phyloP scores from a whole-genome alignment of 64 coral and sea anemone species.

The Catalaphyllia jardinei region DNA sequence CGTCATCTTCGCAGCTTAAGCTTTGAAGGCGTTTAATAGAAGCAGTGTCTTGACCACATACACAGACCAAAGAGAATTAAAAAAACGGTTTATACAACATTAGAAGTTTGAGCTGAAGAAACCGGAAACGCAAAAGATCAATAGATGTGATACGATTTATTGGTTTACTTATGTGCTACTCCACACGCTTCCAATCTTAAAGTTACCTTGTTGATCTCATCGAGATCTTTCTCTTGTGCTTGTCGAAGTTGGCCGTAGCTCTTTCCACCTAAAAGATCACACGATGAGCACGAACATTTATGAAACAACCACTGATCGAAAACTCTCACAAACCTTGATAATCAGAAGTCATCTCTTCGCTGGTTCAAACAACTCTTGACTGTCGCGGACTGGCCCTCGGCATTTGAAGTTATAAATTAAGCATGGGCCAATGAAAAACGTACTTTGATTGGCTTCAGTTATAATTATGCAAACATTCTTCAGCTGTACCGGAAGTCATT shows the following conservation, averaged over 20 bases:
- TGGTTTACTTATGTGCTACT: not conserved
- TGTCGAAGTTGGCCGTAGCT: constrained; percentile 63
- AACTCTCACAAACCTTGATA: constrained; percentile 6
- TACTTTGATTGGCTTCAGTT: not conserved
- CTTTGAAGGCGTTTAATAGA: not conserved
- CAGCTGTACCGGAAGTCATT: constrained; percentile 16
- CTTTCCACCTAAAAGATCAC: constrained; percentile 74
- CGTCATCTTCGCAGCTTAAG: not conserved
- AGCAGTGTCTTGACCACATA: not conserved
- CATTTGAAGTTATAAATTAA: constrained; percentile 16
- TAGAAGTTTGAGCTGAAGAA: not conserved
- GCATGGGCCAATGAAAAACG: not conserved
- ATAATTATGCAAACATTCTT: constrained; percentile 2
- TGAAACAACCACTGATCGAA: not conserved
- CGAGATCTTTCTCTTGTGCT: constrained; percentile 58
- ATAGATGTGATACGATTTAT: not conserved
- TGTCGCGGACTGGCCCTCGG: not conserved
- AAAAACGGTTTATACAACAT: not conserved
- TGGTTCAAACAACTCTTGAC: not conserved
- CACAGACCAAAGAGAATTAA: not conserved
- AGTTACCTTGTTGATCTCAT: constrained; percentile 94
- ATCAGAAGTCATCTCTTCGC: not conserved
- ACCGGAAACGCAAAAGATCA: constrained; percentile 21
- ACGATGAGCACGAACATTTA: not conserved
- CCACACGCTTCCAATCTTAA: not conserved